These are phyloP conservation scores for Atherinosoma microstoma DNA, from an alignment of 2,797 vertebrate genomes.

Conservation along the genomic window DNA sequence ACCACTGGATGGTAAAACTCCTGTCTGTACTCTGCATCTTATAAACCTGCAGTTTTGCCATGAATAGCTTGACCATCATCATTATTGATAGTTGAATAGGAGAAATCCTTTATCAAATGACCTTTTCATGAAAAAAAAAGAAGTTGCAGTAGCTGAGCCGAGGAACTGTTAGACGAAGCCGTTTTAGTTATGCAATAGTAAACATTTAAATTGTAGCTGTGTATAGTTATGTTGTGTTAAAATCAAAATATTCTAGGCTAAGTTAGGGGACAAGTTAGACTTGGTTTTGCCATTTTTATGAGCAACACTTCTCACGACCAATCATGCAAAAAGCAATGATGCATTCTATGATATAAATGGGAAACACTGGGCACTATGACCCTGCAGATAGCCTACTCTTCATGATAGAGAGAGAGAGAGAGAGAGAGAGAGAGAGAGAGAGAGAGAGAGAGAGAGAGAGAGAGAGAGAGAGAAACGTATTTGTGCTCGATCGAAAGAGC, in stretches of 20 bases:
- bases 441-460: background rate
- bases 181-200: background rate
- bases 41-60: background rate
- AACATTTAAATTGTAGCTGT: background rate
- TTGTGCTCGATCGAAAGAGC: too few species aligned
- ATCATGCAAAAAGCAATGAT: background rate
- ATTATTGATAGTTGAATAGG: background rate
- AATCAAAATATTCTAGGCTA: background rate
- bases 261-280: background rate
- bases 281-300: background rate
- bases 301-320: too few species aligned
- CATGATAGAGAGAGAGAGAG: slow-evolving; percentile 31
- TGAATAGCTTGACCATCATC: background rate
- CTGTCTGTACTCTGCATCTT: background rate
- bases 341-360: slow-evolving; percentile 8
- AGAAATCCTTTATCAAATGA: background rate
- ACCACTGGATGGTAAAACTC: background rate
- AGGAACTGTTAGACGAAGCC: background rate
- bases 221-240: background rate
- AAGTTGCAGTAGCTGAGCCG: background rate
- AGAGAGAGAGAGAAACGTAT: slow-evolving; percentile 33
- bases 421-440: slow-evolving; percentile 25
- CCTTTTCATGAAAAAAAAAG: background rate
- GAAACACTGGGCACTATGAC: slow-evolving; percentile 82
- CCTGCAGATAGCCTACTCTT: slow-evolving; percentile 73